Conservation (phyloP, 2,113 vertebrate genomes). For the Prietella phreatophila region DNA sequence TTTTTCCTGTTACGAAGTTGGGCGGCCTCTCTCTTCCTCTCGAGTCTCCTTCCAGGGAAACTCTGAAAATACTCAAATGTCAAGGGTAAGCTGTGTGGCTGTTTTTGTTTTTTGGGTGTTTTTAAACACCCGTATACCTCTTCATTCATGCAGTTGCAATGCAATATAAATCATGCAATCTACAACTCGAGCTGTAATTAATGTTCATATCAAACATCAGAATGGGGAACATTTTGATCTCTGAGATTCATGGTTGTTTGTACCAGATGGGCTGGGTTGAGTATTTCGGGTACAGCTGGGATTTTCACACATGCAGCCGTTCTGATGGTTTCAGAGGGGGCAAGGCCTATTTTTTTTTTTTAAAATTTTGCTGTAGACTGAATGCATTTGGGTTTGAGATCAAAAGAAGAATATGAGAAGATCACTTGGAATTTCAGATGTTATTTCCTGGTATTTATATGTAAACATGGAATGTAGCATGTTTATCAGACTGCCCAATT, state of each 20-base stretch:
- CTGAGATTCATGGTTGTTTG: not conserved
- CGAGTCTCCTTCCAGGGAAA: constrained; percentile 72
- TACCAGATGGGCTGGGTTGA: not conserved
- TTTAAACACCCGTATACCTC: not conserved
- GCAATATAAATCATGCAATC: not conserved
- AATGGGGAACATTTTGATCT: not conserved
- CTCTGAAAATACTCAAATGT: constrained; percentile 50
- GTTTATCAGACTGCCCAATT: no score
- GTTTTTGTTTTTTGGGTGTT: not conserved
- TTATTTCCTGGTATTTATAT: no score
- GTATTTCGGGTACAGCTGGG: not conserved
- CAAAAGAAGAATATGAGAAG: no score
- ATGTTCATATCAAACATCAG: not conserved
- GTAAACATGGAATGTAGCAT: no score
- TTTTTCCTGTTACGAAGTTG: constrained; percentile 74
- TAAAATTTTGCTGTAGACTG: no score
- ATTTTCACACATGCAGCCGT: not conserved
- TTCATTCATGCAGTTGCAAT: not conserved
- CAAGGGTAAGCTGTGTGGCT: not conserved
- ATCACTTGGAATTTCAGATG: no score
- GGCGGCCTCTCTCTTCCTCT: constrained; percentile 76
- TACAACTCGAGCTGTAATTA: not conserved
- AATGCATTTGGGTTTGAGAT: no score
- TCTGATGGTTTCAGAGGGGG: no score
- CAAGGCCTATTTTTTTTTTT: no score